Conservation (phyloP, 2,113 vertebrate species). For the Porphyrio hochstetteri region DNA sequence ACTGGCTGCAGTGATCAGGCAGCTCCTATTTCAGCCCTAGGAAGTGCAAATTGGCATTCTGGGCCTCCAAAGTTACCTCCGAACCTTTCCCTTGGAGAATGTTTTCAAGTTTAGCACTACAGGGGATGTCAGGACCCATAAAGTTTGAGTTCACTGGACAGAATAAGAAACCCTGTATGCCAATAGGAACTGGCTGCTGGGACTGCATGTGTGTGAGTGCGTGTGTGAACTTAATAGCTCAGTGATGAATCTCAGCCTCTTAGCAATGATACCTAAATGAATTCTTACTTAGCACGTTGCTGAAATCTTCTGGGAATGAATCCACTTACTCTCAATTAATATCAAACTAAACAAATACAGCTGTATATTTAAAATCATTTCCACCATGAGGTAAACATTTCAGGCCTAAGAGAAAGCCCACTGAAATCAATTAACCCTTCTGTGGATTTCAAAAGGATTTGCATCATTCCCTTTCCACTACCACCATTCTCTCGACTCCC, state of each 20-base stretch:
- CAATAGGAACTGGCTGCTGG: background rate
- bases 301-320: background rate
- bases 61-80: background rate
- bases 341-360: constrained; percentile 4
- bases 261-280: background rate
- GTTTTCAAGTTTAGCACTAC: background rate
- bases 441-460: background rate
- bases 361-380: background rate
- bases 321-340: constrained; percentile 11
- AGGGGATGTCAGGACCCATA: background rate
- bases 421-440: constrained; percentile 22
- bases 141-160: background rate
- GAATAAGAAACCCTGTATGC: background rate
- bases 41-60: background rate
- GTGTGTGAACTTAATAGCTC: background rate
- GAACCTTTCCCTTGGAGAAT: background rate
- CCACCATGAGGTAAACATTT: background rate
- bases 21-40: background rate
- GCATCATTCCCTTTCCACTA: background rate
- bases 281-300: background rate
- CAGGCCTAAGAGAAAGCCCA: background rate
- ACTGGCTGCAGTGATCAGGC: background rate
- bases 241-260: background rate
- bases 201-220: accelerated
- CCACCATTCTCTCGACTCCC: background rate